Evolutionary conservation across 2,113 vertebrate species (phyloP).

Genomic region (Falco punctatus): DNA sequence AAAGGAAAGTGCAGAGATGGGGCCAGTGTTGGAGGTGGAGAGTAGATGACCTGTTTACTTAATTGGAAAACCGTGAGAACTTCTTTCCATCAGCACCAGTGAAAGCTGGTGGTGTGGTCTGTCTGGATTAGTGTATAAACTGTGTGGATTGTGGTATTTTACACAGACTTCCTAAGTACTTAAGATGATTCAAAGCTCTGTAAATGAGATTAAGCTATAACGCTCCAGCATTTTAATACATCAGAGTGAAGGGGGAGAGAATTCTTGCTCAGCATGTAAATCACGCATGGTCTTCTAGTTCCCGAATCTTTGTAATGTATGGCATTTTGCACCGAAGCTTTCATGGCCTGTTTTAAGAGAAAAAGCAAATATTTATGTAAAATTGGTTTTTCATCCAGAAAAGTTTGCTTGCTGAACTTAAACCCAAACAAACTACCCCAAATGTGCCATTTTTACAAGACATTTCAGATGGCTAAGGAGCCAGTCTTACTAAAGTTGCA

Average conservation of each 20-base stretch:
- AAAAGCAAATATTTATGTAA: background rate
- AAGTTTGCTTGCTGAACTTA: background rate
- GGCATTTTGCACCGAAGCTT: background rate
- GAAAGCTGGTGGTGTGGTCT: background rate
- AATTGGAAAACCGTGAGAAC: background rate
- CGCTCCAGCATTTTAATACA: constrained; percentile 49
- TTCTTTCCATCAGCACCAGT: background rate
- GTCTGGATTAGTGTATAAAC: constrained; percentile 19
- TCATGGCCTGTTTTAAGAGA: background rate
- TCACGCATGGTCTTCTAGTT: background rate
- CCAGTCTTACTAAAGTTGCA: constrained; percentile 12
- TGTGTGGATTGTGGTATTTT: constrained; percentile 41
- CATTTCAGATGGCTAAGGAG: background rate
- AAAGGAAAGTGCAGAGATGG: background rate
- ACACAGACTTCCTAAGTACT: constrained; percentile 47
- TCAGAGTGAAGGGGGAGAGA: background rate
- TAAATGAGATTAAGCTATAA: constrained; percentile 66
- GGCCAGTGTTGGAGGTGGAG: background rate
- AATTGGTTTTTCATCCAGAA: background rate
- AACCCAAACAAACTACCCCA: background rate
- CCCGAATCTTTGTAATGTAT: background rate
- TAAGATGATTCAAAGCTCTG: constrained; percentile 65
- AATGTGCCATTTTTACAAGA: background rate
- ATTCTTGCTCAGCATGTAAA: constrained; percentile 45
- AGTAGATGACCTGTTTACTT: background rate